Conservation (phyloP, 2,113 vertebrate genomes). For the Apeltes quadracus region DNA sequence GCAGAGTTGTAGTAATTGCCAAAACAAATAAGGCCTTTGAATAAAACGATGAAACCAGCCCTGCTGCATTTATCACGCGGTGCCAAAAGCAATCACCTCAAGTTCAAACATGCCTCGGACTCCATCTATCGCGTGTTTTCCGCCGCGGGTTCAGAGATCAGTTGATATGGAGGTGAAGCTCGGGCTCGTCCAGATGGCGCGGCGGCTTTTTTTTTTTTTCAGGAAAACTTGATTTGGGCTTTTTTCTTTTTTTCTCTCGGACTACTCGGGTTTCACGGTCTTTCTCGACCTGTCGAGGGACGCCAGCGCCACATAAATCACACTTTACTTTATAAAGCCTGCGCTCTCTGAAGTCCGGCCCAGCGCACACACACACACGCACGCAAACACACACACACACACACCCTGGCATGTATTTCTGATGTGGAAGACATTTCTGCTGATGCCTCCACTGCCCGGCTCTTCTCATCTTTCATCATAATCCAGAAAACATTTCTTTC, state of each 20-base stretch:
- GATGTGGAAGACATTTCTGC: conserved; percentile 6
- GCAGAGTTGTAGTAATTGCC: neutral
- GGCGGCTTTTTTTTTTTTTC: conserved; percentile 57
- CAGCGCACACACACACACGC: neutral
- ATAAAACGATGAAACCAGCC: neutral
- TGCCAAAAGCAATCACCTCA: neutral
- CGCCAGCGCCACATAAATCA: conserved; percentile 85
- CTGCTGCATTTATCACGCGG: neutral
- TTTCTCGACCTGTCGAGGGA: conserved; percentile 79
- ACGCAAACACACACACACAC: neutral
- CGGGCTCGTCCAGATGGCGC: conserved; percentile 58
- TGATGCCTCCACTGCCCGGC: conserved; percentile 21
- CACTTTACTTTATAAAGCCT: conserved; percentile 78
- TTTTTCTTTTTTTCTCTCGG: conserved; percentile 39
- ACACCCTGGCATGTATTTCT: neutral
- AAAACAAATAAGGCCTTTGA: neutral
- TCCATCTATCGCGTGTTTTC: neutral
- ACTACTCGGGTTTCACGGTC: conserved; percentile 81
- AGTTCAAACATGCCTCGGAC: neutral
- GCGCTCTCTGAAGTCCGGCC: conserved; percentile 52
- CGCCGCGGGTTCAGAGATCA: conserved; percentile 71
- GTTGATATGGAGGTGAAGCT: conserved; percentile 55
- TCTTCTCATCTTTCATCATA: conserved; percentile 43
- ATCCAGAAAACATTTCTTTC: conserved; percentile 31
- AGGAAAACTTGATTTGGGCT: conserved; percentile 73